Evolutionary conservation across 92 coral and sea anemone species (phyloP), one percentile per base, ranked within the genome.

Genomic region (Porites lobata): DNA sequence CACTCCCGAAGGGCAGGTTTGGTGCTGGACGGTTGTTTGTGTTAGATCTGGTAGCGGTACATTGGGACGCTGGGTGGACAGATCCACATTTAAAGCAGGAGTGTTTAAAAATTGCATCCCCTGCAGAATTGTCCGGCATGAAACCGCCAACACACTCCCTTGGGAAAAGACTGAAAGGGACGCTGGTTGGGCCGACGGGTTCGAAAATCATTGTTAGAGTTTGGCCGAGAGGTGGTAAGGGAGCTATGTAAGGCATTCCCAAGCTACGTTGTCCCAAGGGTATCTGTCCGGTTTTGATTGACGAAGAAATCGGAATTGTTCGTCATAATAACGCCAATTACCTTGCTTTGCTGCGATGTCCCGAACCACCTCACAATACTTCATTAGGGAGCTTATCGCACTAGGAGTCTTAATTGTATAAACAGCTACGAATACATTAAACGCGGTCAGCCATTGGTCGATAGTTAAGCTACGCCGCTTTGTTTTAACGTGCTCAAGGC

Each of bases 321-420:
- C 86, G 72, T 91, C 94, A 68, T 91, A 87, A 63, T 58, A 38
- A 38, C 47, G 47, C 47, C 47, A 38, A 38, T 38, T 38, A 38
- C 47, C 47, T 38, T 38, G 47, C 32, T 72, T 72, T 20, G 52
- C 58, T 51, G 93, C 93, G 9, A 90, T 56, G 77, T 90, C 91
- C 53, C 76, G 90, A 57, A 90, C 78, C 65, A 90, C 85, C 78
- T 79, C 86, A 72, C 93, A 90, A 86, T 90, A 90, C 70, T 90
- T 86, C 87, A 90, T 90, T 32, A 85, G 50, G 13, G 72, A 67
- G 72, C 72, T 21, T 24, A 67, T 67, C 72, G 72, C 72, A 21
- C 72, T 67, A 67, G 72, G 38, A 21, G 72, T 43, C 72, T 67
- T 21, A 43, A 67, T 67, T 9, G 72, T 19, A 43, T 67, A 67